Percentiles rank a stretch among this genome's conserved stretches.
Conservation (phyloP, 2,797 vertebrate genomes). For the Hoplostethus mediterraneus region DNA sequence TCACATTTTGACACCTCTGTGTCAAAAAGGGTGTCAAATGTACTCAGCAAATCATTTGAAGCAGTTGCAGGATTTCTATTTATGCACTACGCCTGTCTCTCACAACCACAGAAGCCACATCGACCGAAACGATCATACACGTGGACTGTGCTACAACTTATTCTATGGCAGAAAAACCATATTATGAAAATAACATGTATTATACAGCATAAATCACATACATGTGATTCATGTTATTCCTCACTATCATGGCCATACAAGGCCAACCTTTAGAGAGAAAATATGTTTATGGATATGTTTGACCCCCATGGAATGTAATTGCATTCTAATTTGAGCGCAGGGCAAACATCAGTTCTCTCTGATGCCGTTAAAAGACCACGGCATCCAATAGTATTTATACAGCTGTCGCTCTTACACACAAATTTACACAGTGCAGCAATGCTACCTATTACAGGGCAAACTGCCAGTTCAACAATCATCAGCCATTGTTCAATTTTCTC, state of each 20-base stretch:
- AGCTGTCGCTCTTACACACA: constrained; percentile 59
- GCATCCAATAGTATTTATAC: constrained; percentile 66
- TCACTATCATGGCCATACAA: constrained; percentile 68
- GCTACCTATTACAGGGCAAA: constrained; percentile 55
- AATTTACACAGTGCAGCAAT: constrained; percentile 51
- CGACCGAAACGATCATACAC: background rate
- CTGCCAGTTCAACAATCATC: constrained; percentile 45
- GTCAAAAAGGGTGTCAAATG: too few relatives aligned
- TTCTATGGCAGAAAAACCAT: background rate
- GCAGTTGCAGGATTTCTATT: background rate
- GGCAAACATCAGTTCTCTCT: constrained; percentile 70
- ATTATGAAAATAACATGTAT: constrained; percentile 10
- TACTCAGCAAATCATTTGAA: background rate
- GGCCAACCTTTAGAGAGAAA: constrained; percentile 68
- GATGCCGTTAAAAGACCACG: constrained; percentile 50
- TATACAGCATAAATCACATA: background rate
- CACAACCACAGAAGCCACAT: background rate
- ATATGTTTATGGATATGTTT: constrained; percentile 80
- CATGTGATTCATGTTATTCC: constrained; percentile 45
- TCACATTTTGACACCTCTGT: too few relatives aligned
- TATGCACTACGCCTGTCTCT: background rate
- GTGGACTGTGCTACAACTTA: constrained; percentile 7
- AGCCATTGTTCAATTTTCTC: constrained; percentile 61
- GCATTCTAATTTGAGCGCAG: constrained; percentile 74
- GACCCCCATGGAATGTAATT: constrained; percentile 77